Conservation (phyloP, 2,797 vertebrate species). For the Mionectes olivaceus region DNA sequence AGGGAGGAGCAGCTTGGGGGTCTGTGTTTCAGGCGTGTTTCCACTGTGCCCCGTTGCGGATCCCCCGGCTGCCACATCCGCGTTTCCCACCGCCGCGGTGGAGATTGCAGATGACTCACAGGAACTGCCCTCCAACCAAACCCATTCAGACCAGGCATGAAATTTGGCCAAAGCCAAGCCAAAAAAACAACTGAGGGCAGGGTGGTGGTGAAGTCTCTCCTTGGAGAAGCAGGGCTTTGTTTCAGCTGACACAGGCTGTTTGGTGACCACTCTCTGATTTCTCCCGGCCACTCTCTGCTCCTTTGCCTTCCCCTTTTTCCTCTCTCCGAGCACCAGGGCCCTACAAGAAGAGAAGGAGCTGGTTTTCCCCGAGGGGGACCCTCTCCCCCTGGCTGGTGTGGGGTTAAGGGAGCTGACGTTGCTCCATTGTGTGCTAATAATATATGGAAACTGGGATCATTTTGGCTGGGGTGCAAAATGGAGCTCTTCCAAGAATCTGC, state of each 20-base stretch:
- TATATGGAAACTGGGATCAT: constrained; percentile 26
- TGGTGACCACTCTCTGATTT: not conserved
- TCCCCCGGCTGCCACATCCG: not conserved
- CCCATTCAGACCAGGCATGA: not conserved
- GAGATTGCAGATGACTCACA: constrained; percentile 19
- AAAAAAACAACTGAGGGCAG: constrained; percentile 14
- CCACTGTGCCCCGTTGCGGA: not conserved
- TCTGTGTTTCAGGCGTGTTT: not conserved
- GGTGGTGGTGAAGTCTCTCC: not conserved
- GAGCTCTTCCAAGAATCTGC: constrained; percentile 57
- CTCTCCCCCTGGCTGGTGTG: not conserved
- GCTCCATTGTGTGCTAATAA: constrained; percentile 66
- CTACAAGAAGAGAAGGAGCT: not conserved
- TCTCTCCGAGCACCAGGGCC: not conserved
- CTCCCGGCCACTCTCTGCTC: rapidly evolving
- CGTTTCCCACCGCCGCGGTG: not conserved
- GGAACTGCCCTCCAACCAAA: constrained; percentile 40
- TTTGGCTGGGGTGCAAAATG: constrained; percentile 58
- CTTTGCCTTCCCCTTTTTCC: not conserved
- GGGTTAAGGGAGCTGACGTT: constrained; percentile 52
- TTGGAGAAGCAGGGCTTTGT: not conserved
- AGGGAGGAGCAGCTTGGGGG: not conserved
- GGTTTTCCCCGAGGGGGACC: not conserved
- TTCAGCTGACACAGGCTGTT: not conserved
- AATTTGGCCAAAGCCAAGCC: constrained; percentile 4